These are phyloP conservation scores for Proales similis DNA, from an alignment of 1,140 invertebrate genomes.

Conservation along the genomic window DNA sequence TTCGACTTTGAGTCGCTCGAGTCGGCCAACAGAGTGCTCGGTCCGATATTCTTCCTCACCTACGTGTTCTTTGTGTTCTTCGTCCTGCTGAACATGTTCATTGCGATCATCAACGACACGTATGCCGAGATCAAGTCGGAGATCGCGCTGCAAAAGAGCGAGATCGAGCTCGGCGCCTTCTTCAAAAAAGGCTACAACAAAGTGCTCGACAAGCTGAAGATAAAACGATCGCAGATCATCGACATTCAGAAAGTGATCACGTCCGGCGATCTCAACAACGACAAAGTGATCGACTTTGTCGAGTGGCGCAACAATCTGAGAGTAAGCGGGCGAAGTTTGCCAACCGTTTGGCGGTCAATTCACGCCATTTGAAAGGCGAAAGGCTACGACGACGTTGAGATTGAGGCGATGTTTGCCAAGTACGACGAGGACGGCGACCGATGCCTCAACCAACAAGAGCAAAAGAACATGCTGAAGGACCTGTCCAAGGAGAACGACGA, in stretches of 20 bases:
- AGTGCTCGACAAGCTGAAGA: constrained; percentile 49
- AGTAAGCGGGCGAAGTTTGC: not conserved
- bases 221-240: constrained; percentile 49
- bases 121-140: constrained; percentile 51
- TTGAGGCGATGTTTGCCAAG: constrained; percentile 63
- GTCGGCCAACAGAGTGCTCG: constrained; percentile 61
- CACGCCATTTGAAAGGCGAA: constrained; percentile 44
- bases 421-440: constrained; percentile 60
- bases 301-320: constrained; percentile 29
- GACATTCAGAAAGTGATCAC: constrained; percentile 55
- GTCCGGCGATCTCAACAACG: constrained; percentile 26
- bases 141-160: constrained; percentile 22
- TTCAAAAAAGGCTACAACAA: constrained; percentile 43
- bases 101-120: constrained; percentile 68
- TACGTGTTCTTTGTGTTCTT: constrained; percentile 68
- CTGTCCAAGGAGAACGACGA: constrained; percentile 24
- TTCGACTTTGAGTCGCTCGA: constrained; percentile 63
- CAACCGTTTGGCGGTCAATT: not conserved
- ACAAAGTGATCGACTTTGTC: constrained; percentile 28
- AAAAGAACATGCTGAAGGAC: constrained; percentile 39
- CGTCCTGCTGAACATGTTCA: constrained; percentile 66
- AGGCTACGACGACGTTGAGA: constrained; percentile 63
- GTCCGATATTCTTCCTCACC: constrained; percentile 64
- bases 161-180: constrained; percentile 19
- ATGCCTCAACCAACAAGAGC: constrained; percentile 56